Conservation (phyloP, 1,140 invertebrate genomes). For the Charaxes varanes region DNA sequence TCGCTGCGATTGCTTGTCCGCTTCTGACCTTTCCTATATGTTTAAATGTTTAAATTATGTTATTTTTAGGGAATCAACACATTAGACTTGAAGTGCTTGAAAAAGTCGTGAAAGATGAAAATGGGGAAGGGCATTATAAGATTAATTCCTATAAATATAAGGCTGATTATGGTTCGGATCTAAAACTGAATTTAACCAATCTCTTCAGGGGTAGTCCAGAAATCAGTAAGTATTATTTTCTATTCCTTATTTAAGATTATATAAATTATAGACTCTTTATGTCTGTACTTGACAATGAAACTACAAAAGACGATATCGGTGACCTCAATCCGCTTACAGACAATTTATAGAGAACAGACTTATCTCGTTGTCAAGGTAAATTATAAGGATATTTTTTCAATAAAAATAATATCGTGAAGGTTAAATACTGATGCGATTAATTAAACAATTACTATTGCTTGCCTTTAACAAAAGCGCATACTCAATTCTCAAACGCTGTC, state of each 20-base stretch:
- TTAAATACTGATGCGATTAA: too few species aligned
- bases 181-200: conserved; percentile 64
- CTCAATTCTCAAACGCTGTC: too few species aligned
- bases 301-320: too few species aligned
- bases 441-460: neutral
- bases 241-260: too few species aligned
- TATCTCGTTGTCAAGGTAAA: too few species aligned
- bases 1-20: too few species aligned
- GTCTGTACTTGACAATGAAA: too few species aligned
- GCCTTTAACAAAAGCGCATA: too few species aligned
- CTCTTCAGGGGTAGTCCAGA: conserved; percentile 55
- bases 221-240: conserved; percentile 50
- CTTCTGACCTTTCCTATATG: neutral
- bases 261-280: neutral
- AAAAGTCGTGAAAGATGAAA: conserved; percentile 46
- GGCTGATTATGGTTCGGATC: conserved; percentile 58
- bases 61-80: conserved; percentile 52
- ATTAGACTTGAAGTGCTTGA: conserved; percentile 56
- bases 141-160: conserved; percentile 68
- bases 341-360: too few species aligned
- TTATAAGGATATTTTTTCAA: too few species aligned
- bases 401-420: too few species aligned
- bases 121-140: conserved; percentile 63
- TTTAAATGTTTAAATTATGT: conserved; percentile 1
- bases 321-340: too few species aligned